Evolutionary conservation across 2,113 vertebrate species (phyloP), one percentile per base, ranked within the genome.

Genomic region (Entelurus aequoreus): DNA sequence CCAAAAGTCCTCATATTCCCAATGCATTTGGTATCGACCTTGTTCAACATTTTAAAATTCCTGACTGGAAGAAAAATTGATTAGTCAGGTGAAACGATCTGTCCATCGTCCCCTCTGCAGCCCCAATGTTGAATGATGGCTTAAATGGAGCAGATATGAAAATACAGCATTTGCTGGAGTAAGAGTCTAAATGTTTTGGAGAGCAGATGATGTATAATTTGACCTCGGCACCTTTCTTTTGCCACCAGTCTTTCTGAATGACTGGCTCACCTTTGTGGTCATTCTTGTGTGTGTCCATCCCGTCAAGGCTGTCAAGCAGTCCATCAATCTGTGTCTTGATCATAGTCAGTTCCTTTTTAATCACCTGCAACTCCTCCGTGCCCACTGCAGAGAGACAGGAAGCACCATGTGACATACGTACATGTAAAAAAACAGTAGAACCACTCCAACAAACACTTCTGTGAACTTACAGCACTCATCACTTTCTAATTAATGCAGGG

Each of bases 251-350:
- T 66, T 67, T 69, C 65, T 74, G 64, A 75, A 69, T 79, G 70
- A 75, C 52, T 5, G 55, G 66, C 82, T 85, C 76, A 91, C 90
- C 92, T 60, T 82, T 92, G 12, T 40, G 84, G 76, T 81, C 63
- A 70, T 55, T 87, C 86, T 75, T 87, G 71, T 84, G 84, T 78
- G 88, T 88, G 78, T 92, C 93, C 92, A 92, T 93, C 86, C 38
- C 88, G 65, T 95, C 93, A 84, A 96, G 89, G 68, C 84, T 92
- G 83, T 93, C 88, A 84, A 95, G 82, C 51, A 95, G 91, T 56
- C 78, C 90, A 84, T 95, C 93, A 85, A 94, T 93, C 82, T 91
- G 93, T 7, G 87, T 92, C 89, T 95, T 95, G 88, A 96, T 97
- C 86, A 91, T 89, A 62, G 90, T 92, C 85, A 95, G 88, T 89